phyloP scores from a whole-genome alignment of 2,888 invertebrate species.

The Gasteruption jaculator region DNA sequence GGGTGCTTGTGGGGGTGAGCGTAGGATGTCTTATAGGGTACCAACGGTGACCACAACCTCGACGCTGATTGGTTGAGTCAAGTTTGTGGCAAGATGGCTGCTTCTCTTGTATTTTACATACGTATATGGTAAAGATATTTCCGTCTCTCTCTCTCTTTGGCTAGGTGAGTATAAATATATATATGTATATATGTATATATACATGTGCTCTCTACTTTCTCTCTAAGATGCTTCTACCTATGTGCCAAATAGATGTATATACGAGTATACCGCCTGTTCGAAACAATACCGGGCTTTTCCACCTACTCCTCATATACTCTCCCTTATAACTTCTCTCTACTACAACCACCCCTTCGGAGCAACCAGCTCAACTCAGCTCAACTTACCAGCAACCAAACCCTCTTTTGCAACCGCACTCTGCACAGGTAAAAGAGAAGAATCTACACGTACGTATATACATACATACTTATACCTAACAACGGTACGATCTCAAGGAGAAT shows the following conservation, averaged over 20 bases:
- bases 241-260: conserved; percentile 45
- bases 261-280: conserved; percentile 40
- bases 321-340: background rate
- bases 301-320: conserved; percentile 21
- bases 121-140: conserved; percentile 13
- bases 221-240: conserved; percentile 45
- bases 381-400: no score
- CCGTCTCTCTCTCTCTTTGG: conserved; percentile 22
- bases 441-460: no score
- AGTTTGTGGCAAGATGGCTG: conserved; percentile 53
- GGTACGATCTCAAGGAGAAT: conserved; percentile 44
- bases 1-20: conserved; percentile 25
- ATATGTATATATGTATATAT: background rate
- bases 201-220: conserved; percentile 27
- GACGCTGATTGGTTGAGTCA: conserved; percentile 52
- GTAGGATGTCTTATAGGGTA: no score
- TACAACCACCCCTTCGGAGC: conserved; percentile 22
- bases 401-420: conserved; percentile 21
- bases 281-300: conserved; percentile 43
- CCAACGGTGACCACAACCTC: conserved; percentile 52
- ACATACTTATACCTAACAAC: no score
- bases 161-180: no score
- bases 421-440: conserved; percentile 27
- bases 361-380: no score
- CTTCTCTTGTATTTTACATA: conserved; percentile 20